phyloP scores from a whole-genome alignment of 2,888 invertebrate genomes.

The Coremacera marginata region DNA sequence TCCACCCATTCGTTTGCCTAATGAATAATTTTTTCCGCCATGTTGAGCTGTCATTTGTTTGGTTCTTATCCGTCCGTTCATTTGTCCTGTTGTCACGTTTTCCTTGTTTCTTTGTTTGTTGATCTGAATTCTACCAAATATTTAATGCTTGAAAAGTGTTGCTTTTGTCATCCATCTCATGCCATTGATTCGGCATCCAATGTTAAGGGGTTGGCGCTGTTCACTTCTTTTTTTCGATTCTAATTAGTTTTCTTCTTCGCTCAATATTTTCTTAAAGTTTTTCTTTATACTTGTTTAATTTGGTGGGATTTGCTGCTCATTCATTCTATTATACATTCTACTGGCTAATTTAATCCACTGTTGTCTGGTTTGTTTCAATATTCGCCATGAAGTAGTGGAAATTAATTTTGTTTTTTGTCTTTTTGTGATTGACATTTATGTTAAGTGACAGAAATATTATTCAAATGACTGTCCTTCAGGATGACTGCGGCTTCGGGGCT shows the following conservation, averaged over 20 bases:
- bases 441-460: constrained; percentile 49
- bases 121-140: not conserved
- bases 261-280: not conserved
- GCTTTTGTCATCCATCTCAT: not conserved
- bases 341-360: not conserved
- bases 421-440: constrained; percentile 30
- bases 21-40: constrained; percentile 27
- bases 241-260: constrained; percentile 3
- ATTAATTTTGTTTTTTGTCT: not conserved
- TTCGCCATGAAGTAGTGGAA: not conserved
- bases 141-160: constrained; percentile 1
- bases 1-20: not conserved
- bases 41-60: constrained; percentile 14
- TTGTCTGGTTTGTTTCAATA: not conserved
- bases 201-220: not conserved
- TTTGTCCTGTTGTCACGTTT: constrained; percentile 2
- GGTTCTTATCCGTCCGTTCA: not conserved
- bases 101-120: not conserved
- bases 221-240: not conserved
- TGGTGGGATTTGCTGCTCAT: not conserved
- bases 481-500: not conserved
- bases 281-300: not conserved
- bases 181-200: not conserved
- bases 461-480: constrained; percentile 44
- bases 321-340: not conserved